phyloP scores from a whole-genome alignment of 2,888 invertebrate genomes.

The Protodeltote pygarga region DNA sequence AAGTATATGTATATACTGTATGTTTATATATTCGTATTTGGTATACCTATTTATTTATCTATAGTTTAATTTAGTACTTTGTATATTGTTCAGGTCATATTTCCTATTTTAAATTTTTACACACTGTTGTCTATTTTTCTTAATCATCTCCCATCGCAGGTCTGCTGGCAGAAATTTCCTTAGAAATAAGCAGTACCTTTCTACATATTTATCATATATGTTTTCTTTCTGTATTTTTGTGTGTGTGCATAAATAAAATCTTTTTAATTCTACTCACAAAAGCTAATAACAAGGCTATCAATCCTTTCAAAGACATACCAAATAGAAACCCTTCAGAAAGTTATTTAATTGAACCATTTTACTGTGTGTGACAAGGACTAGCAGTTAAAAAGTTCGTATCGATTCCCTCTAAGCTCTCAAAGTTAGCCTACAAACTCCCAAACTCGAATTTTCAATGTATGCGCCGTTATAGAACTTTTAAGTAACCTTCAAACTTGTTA shows the following conservation, averaged over 20 bases:
- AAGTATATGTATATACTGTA: too few relatives aligned
- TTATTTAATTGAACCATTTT: slow-evolving; percentile 34
- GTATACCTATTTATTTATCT: too few relatives aligned
- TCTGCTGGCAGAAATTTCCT: too few relatives aligned
- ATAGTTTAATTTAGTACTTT: too few relatives aligned
- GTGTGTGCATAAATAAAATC: slow-evolving; percentile 1
- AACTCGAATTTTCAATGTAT: slow-evolving; percentile 53
- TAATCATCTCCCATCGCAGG: too few relatives aligned
- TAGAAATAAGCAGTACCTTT: too few relatives aligned
- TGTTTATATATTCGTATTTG: too few relatives aligned
- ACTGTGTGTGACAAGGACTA: slow-evolving; percentile 6
- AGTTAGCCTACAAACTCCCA: slow-evolving; percentile 27
- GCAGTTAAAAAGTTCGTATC: slow-evolving; percentile 20
- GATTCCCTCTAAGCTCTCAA: slow-evolving; percentile 32
- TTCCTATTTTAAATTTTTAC: too few relatives aligned
- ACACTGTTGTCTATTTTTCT: too few relatives aligned
- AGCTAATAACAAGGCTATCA: slow-evolving; percentile 3
- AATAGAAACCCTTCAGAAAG: slow-evolving; percentile 22
- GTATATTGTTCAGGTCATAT: too few relatives aligned
- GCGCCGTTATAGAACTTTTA: slow-evolving; percentile 43
- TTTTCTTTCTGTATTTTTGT: neutral
- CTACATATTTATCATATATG: neutral
- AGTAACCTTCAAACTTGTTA: slow-evolving; percentile 54
- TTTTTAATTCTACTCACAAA: slow-evolving; percentile 3
- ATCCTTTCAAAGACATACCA: neutral